Conservation (phyloP, 2,888 invertebrate species). For the Bhutanitis thaidina region DNA sequence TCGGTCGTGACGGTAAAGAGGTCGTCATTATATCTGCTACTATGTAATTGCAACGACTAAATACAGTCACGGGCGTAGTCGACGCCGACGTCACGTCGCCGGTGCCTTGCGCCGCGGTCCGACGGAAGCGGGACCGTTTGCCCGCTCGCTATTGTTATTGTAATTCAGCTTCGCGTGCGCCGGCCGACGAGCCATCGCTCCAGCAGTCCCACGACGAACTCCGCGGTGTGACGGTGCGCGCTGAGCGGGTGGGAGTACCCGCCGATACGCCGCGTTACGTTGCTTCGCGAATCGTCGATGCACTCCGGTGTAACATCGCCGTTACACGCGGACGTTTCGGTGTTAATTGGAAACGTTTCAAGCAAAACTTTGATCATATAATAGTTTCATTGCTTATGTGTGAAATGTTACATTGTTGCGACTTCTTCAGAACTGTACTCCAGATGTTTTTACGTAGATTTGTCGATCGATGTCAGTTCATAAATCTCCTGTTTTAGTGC, state of each 20-base stretch:
- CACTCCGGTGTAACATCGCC: background rate
- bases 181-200: slow-evolving; percentile 19
- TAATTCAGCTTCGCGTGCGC: slow-evolving; percentile 52
- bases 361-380: no score
- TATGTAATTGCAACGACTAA: no score
- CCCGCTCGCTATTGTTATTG: slow-evolving; percentile 60
- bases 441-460: no score
- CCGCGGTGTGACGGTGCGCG: background rate
- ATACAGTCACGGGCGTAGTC: no score
- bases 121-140: slow-evolving; percentile 53
- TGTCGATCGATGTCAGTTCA: no score
- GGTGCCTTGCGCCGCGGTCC: slow-evolving; percentile 24
- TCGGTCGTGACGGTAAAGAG: no score
- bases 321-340: background rate
- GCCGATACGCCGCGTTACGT: background rate
- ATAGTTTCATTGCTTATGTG: no score
- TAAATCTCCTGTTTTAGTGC: no score
- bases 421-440: no score
- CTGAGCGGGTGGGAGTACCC: background rate
- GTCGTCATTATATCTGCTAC: no score
- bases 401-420: no score
- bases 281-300: background rate
- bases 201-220: slow-evolving; percentile 19
- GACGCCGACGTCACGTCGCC: background rate
- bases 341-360: no score